Percentiles rank a stretch among this genome's conserved stretches.
Conservation (phyloP, 2,113 vertebrate genomes). For the Mesembrinibis cayennensis region DNA sequence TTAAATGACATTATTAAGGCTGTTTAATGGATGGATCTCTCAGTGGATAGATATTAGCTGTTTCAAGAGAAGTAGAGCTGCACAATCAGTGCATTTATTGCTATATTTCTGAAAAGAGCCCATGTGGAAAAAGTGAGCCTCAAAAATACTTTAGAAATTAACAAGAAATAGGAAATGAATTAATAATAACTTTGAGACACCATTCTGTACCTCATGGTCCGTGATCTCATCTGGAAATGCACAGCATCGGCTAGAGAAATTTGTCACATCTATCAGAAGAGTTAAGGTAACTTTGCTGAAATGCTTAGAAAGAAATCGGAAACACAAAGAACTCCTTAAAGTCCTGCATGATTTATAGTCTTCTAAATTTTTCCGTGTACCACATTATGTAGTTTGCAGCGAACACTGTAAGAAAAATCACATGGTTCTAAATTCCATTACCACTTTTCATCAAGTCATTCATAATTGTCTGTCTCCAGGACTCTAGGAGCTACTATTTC, state of each 20-base stretch:
- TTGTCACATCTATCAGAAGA: slow-evolving; percentile 1
- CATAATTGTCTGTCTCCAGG: slow-evolving; percentile 22
- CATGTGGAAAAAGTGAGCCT: not conserved
- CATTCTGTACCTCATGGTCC: not conserved
- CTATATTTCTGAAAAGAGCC: not conserved
- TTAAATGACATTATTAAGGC: slow-evolving; percentile 34
- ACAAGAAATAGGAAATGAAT: not conserved
- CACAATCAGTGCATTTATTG: not conserved
- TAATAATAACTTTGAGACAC: not conserved
- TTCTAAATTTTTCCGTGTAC: slow-evolving; percentile 1
- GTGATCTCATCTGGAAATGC: not conserved
- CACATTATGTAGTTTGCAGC: not conserved
- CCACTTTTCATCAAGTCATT: slow-evolving; percentile 37
- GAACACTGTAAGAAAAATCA: slow-evolving; percentile 23
- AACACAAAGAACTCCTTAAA: not conserved
- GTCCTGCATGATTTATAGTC: slow-evolving; percentile 45
- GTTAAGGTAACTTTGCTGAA: slow-evolving; percentile 27
- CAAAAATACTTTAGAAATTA: not conserved
- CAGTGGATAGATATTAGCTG: not conserved
- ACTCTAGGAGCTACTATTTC: not conserved
- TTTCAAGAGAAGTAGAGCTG: not conserved
- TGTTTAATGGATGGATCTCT: not conserved
- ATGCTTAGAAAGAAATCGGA: not conserved
- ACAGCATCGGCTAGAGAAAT: not conserved
- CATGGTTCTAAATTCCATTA: slow-evolving; percentile 49